Evolutionary conservation across 2,113 vertebrate species (phyloP).

Genomic region (Scomber japonicus): DNA sequence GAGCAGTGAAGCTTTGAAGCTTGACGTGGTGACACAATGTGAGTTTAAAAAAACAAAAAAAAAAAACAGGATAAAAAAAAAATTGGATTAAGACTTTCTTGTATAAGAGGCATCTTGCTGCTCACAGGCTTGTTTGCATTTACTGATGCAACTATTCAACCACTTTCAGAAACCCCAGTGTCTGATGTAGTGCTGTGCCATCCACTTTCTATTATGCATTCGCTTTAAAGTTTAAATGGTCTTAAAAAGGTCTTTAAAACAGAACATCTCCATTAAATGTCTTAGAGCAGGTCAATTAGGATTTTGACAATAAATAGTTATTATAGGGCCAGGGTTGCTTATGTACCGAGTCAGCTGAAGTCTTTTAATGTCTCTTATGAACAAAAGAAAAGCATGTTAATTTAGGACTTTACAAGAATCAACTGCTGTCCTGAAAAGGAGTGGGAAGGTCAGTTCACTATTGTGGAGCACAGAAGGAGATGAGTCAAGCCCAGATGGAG

Average conservation of each 20-base stretch:
- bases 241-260: too few species aligned
- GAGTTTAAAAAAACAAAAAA: too few species aligned
- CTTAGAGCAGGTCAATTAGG: too few species aligned
- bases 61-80: too few species aligned
- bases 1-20: too few species aligned
- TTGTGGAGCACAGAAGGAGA: constrained; percentile 55
- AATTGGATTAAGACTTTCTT: too few species aligned
- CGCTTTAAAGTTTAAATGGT: neutral
- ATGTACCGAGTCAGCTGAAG: neutral
- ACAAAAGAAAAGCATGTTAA: neutral
- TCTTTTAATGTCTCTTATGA: neutral
- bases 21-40: too few species aligned
- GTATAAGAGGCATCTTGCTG: too few species aligned
- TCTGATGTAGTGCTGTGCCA: neutral
- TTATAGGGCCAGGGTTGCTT: neutral
- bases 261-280: too few species aligned
- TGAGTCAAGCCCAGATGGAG: constrained; percentile 69
- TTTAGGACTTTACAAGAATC: neutral
- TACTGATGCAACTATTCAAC: constrained; percentile 12
- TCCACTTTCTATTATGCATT: neutral
- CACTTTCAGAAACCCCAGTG: neutral
- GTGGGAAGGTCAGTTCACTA: constrained; percentile 57
- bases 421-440: constrained; percentile 5
- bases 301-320: neutral
- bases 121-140: neutral